Conservation (phyloP, 2,113 vertebrate genomes). For the Tringa solitaria region DNA sequence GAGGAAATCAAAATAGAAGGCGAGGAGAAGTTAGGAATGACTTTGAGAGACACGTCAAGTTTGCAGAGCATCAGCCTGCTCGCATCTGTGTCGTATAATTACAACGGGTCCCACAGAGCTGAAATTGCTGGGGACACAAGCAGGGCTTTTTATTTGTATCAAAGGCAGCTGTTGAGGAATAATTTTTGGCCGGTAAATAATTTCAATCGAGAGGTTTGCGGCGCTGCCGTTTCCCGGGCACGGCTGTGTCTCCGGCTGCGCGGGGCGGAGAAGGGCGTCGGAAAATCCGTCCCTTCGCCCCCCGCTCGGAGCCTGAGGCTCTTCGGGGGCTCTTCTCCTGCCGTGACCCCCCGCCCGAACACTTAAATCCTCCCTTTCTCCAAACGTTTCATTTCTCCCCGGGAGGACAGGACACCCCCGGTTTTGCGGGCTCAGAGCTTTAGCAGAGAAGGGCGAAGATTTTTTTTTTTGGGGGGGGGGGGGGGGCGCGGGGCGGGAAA, state of each 20-base stretch:
- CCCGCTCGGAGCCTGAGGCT: neutral
- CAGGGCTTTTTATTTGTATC: slow-evolving; percentile 23
- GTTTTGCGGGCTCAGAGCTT: neutral
- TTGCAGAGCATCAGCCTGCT: slow-evolving; percentile 23
- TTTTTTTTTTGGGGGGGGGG: no score
- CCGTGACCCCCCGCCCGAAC: neutral
- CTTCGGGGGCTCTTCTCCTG: neutral
- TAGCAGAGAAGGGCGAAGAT: neutral
- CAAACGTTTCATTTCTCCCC: neutral
- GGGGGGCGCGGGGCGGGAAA: neutral
- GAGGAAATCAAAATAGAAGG: neutral
- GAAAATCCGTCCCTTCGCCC: neutral
- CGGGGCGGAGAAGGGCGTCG: neutral
- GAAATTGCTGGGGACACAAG: neutral
- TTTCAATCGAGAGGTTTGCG: neutral
- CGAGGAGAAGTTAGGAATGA: slow-evolving; percentile 26
- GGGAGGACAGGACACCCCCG: neutral
- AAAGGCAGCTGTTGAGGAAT: slow-evolving; percentile 44
- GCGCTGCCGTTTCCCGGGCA: neutral
- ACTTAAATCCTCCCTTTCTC: neutral
- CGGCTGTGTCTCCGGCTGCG: neutral
- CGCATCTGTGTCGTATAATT: slow-evolving; percentile 12
- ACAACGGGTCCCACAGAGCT: slow-evolving; percentile 19
- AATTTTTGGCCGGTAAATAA: slow-evolving; percentile 16
- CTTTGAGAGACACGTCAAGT: slow-evolving; percentile 32